phyloP scores from a whole-genome alignment of 2,113 vertebrate species.

The Mesembrinibis cayennensis region DNA sequence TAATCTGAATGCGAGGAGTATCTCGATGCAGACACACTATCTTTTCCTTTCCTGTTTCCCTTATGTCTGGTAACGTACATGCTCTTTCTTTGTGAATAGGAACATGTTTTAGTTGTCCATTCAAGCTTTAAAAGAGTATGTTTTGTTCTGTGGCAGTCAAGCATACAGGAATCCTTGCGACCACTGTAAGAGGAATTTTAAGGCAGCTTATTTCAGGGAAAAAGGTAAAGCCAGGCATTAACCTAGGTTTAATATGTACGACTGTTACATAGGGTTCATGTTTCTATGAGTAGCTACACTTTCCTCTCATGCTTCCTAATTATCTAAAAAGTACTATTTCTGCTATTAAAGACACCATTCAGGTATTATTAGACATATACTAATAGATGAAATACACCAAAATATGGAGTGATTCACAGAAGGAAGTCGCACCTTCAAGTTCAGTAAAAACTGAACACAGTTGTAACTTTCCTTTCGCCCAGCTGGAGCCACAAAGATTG shows the following conservation, averaged over 20 bases:
- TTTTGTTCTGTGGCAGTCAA: background rate
- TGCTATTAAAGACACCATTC: background rate
- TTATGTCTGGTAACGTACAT: background rate
- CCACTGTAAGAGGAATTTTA: background rate
- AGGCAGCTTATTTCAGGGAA: background rate
- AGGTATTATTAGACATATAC: background rate
- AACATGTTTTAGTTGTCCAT: background rate
- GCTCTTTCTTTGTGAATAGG: background rate
- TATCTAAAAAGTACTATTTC: background rate
- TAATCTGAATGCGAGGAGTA: background rate
- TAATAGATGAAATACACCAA: background rate
- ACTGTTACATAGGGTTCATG: background rate
- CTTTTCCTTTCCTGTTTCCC: background rate
- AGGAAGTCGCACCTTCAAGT: slow-evolving; percentile 27
- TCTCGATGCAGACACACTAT: background rate
- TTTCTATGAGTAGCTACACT: background rate
- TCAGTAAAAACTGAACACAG: slow-evolving; percentile 44
- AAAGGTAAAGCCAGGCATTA: background rate
- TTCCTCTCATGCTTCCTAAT: background rate
- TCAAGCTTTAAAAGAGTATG: background rate
- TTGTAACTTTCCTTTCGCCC: slow-evolving; percentile 28
- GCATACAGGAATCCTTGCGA: background rate
- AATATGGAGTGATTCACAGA: background rate
- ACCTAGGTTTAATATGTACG: background rate
- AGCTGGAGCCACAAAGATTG: slow-evolving; percentile 15